phyloP scores from a whole-genome alignment of 2,888 invertebrate genomes.

The Drosophila prostipennis region DNA sequence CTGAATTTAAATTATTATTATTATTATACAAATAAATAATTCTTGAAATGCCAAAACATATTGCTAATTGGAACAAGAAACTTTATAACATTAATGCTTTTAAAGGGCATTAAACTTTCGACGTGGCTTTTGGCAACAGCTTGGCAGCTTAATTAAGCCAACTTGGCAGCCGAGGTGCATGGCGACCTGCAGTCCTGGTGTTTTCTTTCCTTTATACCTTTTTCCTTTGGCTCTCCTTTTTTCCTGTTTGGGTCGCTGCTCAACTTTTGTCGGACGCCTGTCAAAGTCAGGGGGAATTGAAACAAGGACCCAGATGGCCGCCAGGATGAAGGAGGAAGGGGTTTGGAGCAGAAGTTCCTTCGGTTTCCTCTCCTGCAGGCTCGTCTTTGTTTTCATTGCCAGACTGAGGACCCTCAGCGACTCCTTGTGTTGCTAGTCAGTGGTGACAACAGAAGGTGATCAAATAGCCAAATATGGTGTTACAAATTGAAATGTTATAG shows the following conservation, averaged over 20 bases:
- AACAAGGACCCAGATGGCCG: conserved; percentile 43
- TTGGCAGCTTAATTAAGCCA: conserved; percentile 41
- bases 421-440: conserved; percentile 9
- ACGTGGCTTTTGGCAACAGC: conserved; percentile 1
- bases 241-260: conserved; percentile 18
- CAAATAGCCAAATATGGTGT: not conserved
- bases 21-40: too few relatives aligned
- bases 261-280: conserved; percentile 43
- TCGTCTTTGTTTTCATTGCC: conserved; percentile 33
- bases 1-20: too few relatives aligned
- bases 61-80: too few relatives aligned
- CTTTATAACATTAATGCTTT: not conserved
- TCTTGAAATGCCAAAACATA: too few relatives aligned
- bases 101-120: conserved; percentile 21
- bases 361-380: conserved; percentile 8
- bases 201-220: conserved; percentile 8
- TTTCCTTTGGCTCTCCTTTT: conserved; percentile 19
- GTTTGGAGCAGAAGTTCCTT: conserved; percentile 21
- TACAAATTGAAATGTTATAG: not conserved
- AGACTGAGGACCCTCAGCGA: conserved; percentile 9
- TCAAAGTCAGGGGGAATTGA: conserved; percentile 40
- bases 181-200: conserved; percentile 32
- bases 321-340: conserved; percentile 9
- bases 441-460: not conserved
- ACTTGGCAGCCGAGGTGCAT: conserved; percentile 32